phyloP scores from a whole-genome alignment of 2,113 vertebrate species.

The Myrmecobius fasciatus region DNA sequence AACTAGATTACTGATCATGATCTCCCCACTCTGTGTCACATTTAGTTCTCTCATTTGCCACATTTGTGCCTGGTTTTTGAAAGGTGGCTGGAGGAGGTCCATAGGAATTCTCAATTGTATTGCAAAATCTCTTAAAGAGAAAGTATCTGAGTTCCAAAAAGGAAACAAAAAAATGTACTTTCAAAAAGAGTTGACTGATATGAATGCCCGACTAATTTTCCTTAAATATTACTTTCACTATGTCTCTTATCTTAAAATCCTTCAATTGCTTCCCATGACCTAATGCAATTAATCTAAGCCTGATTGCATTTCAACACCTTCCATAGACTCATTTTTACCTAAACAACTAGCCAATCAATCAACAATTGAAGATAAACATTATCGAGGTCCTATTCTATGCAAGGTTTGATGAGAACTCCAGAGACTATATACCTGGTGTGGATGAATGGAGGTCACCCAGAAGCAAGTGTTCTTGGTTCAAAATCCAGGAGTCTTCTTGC shows the following conservation, averaged over 20 bases:
- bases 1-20: neutral
- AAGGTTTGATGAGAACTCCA: too few relatives aligned
- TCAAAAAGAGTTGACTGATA: neutral
- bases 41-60: neutral
- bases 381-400: too few relatives aligned
- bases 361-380: too few relatives aligned
- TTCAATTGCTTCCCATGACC: neutral
- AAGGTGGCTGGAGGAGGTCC: neutral
- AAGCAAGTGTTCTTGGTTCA: too few relatives aligned
- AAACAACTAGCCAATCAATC: neutral
- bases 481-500: too few relatives aligned
- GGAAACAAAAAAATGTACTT: neutral
- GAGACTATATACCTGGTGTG: too few relatives aligned
- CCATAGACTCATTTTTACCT: neutral
- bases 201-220: neutral
- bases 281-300: neutral
- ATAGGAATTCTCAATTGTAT: neutral
- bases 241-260: neutral
- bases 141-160: neutral
- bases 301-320: neutral
- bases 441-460: too few relatives aligned
- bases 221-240: neutral
- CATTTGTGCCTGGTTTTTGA: neutral
- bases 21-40: neutral
- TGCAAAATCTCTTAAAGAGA: neutral